Conservation (phyloP, 2,797 vertebrate genomes). For the Phoxinus dragarum region DNA sequence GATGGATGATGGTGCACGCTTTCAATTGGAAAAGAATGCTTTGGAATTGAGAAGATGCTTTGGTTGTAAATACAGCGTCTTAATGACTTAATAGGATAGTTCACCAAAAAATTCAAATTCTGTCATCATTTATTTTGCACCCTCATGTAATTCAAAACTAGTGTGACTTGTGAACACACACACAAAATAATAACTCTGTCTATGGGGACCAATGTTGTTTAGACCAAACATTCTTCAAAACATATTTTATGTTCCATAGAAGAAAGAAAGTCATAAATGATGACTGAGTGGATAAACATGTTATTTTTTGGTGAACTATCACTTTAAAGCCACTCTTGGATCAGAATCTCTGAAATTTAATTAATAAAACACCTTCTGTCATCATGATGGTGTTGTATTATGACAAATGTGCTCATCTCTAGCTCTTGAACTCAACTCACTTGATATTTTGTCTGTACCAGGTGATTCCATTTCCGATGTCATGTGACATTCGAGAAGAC, state of each 20-base stretch:
- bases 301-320: too few relatives aligned
- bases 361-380: not conserved
- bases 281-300: too few relatives aligned
- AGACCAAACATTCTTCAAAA: not conserved
- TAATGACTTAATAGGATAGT: not conserved
- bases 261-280: not conserved
- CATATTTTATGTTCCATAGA: not conserved
- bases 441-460: slow-evolving; percentile 61
- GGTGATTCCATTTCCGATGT: slow-evolving; percentile 88
- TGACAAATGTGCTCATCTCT: not conserved
- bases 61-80: not conserved
- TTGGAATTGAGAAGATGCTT: not conserved
- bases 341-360: not conserved
- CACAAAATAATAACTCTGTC: not conserved
- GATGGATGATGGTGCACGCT: not conserved
- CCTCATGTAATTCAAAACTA: not conserved
- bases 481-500: slow-evolving; percentile 84
- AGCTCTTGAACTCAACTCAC: not conserved
- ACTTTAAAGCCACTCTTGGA: not conserved
- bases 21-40: not conserved
- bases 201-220: not conserved
- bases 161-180: not conserved
- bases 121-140: not conserved
- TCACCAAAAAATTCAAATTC: not conserved
- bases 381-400: not conserved